Evolutionary conservation across 2,113 vertebrate genomes (phyloP).

Genomic region (Ploceus nigricollis): DNA sequence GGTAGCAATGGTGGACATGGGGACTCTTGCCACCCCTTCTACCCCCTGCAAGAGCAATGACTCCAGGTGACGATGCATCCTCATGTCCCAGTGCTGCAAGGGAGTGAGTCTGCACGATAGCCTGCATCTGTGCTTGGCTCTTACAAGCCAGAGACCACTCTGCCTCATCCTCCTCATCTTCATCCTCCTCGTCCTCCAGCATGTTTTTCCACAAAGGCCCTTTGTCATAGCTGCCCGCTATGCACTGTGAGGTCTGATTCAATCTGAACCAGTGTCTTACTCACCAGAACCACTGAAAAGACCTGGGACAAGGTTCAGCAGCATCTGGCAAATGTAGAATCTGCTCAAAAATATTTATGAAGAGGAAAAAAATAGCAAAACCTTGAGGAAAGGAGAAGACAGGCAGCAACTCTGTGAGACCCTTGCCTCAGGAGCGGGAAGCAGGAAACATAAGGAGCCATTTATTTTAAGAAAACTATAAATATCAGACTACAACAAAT

Average conservation of each 20-base stretch:
- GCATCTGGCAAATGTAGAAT: conserved; percentile 33
- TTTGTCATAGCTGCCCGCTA: accelerated
- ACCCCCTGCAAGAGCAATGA: not conserved
- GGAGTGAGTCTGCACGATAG: accelerated
- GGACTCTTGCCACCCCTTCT: not conserved
- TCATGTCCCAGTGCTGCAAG: not conserved
- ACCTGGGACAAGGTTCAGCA: not conserved
- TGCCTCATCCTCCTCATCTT: not conserved
- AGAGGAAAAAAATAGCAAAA: conserved; percentile 13
- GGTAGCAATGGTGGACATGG: accelerated
- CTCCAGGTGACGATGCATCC: not conserved
- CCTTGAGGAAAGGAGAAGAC: conserved; percentile 11
- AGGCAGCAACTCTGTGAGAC: conserved; percentile 13
- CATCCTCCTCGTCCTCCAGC: not conserved
- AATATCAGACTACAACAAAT: conserved; percentile 50
- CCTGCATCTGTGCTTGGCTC: not conserved
- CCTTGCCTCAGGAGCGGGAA: conserved; percentile 30
- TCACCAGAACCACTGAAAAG: not conserved
- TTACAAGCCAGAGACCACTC: not conserved
- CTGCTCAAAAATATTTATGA: conserved; percentile 5
- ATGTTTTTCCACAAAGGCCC: not conserved
- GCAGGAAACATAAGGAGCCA: conserved; percentile 58
- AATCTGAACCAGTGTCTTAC: not conserved
- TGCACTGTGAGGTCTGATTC: not conserved
- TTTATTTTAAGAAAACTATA: conserved; percentile 70